A percentile compares a stretch with the other conserved stretches of the same genome.
These are phyloP conservation scores for Chymomyza amoena DNA, from an alignment of 2,888 invertebrate species.

Conservation along the genomic window DNA sequence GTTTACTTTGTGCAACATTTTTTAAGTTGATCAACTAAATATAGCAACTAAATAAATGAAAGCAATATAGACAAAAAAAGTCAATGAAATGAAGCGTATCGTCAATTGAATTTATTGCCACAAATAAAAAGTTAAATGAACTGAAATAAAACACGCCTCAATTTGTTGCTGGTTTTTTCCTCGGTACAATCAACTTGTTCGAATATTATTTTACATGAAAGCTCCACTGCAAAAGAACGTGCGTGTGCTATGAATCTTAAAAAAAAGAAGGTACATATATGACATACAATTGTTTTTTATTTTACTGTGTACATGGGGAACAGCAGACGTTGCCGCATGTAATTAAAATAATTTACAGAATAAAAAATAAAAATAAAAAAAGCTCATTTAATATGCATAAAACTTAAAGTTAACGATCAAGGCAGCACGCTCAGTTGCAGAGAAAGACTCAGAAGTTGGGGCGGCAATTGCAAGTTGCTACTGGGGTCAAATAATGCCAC, in stretches of 20 bases:
- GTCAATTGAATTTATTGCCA: slow-evolving; percentile 54
- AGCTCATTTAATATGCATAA: not conserved
- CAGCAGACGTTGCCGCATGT: not conserved
- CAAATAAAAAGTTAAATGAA: slow-evolving; percentile 44
- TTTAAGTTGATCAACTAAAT: not conserved
- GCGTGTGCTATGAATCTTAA: not conserved
- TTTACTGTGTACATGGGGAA: not conserved
- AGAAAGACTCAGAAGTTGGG: not conserved
- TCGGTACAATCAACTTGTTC: not conserved
- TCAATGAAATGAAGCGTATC: not conserved
- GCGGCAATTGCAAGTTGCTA: not conserved
- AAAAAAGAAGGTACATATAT: not conserved
- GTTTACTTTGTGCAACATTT: not conserved
- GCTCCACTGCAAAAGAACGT: not conserved
- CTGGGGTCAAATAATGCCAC: not conserved
- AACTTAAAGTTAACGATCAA: not conserved
- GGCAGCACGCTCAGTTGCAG: not conserved
- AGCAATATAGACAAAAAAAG: not conserved
- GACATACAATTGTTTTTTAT: not conserved
- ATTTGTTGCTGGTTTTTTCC: slow-evolving; percentile 10
- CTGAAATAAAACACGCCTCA: slow-evolving; percentile 29
- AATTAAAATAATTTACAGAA: not conserved
- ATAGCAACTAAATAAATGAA: slow-evolving; percentile 1
- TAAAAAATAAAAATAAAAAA: not conserved
- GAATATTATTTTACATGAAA: not conserved